Evolutionary conservation across 2,113 vertebrate genomes (phyloP).

Genomic region (Crypturellus undulatus): DNA sequence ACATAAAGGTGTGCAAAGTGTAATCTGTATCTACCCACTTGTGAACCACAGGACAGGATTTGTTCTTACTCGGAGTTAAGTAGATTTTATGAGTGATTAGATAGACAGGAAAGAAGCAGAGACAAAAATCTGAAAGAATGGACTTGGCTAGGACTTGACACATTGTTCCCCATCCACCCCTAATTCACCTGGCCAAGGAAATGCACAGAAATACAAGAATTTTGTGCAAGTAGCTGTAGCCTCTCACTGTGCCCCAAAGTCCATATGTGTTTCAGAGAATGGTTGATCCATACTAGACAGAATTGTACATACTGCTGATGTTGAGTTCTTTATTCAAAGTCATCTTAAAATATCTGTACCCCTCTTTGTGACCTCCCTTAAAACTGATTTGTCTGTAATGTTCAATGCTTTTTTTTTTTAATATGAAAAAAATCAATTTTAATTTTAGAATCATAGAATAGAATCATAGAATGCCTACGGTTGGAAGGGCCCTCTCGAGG

Average conservation of each 20-base stretch:
- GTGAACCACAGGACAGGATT: not conserved
- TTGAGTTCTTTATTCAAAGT: not conserved
- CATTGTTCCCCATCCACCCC: not conserved
- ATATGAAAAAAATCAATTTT: not conserved
- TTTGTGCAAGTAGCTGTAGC: not conserved
- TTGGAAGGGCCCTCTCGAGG: too few relatives aligned
- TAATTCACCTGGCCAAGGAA: not conserved
- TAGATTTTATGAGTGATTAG: not conserved
- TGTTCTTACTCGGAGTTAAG: too few relatives aligned
- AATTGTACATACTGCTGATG: not conserved
- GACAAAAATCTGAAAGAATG: not conserved
- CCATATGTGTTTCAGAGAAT: not conserved
- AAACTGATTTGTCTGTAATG: not conserved
- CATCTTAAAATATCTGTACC: not conserved
- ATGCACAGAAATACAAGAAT: not conserved
- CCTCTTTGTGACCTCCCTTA: not conserved
- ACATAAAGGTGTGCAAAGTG: not conserved
- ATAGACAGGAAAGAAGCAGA: not conserved
- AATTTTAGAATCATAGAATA: too few relatives aligned
- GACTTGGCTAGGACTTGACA: not conserved
- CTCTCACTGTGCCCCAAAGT: too few relatives aligned
- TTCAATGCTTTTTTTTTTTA: not conserved
- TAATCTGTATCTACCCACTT: not conserved
- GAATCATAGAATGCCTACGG: too few relatives aligned
- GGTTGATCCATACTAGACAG: not conserved